phyloP scores from a whole-genome alignment of 2,797 vertebrate genomes.

The Galago senegalensis region DNA sequence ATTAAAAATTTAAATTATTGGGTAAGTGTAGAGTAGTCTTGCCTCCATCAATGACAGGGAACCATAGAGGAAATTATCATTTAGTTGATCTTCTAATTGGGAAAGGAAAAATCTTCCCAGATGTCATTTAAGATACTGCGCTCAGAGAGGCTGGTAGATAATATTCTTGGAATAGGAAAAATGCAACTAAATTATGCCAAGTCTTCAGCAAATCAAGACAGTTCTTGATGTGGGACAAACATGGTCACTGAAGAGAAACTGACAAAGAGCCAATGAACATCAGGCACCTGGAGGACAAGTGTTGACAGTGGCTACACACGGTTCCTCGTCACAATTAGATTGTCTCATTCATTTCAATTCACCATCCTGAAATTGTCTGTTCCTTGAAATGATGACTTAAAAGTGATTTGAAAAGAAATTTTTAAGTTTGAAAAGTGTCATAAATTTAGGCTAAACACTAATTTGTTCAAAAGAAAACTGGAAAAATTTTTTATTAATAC shows the following conservation, averaged over 20 bases:
- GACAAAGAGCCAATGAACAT: accelerated
- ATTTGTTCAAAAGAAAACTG: neutral
- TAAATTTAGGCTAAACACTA: neutral
- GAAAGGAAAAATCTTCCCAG: neutral
- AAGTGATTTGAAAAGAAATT: neutral
- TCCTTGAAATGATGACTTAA: neutral
- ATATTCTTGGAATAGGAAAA: neutral
- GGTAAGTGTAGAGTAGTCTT: slow-evolving; percentile 20
- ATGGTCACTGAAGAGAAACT: neutral
- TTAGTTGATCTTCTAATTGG: slow-evolving; percentile 7
- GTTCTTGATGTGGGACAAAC: neutral
- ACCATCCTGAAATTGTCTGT: neutral
- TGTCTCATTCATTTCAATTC: neutral
- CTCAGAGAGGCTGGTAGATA: neutral
- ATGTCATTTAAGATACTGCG: neutral
- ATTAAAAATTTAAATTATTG: slow-evolving; percentile 72
- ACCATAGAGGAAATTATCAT: neutral
- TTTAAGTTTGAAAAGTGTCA: neutral
- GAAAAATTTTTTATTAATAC: neutral
- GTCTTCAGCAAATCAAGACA: neutral
- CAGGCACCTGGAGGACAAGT: too few species aligned
- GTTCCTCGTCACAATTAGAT: neutral
- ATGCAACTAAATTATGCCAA: neutral
- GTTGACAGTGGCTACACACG: neutral
- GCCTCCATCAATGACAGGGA: neutral